A percentile compares a stretch with the other conserved stretches of the same genome.
These are phyloP conservation scores for Passer domesticus DNA, from an alignment of 2,113 vertebrate species.

Conservation along the genomic window DNA sequence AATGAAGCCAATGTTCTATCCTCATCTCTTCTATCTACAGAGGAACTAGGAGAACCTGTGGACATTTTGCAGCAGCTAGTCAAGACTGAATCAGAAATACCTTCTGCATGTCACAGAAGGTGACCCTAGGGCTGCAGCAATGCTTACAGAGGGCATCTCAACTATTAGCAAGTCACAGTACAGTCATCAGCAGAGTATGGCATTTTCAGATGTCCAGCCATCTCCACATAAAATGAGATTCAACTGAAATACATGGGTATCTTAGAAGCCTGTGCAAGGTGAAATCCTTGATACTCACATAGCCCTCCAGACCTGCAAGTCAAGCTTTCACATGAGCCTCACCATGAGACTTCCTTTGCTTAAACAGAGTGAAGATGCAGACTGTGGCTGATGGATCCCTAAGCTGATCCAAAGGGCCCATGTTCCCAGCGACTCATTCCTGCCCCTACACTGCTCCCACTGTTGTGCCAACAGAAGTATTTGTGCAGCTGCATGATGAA, in stretches of 20 bases:
- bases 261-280: not conserved
- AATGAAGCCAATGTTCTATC: not conserved
- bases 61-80: not conserved
- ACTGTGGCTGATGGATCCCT: not conserved
- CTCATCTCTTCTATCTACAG: not conserved
- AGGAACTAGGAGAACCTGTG: not conserved
- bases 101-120: not conserved
- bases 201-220: not conserved
- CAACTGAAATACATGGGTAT: not conserved
- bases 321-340: not conserved
- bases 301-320: not conserved
- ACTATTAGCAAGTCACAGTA: not conserved
- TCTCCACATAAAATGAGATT: not conserved
- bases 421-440: slow-evolving; percentile 12
- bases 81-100: not conserved
- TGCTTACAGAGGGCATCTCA: not conserved
- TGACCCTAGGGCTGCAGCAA: not conserved
- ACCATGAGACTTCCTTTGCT: not conserved
- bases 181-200: not conserved
- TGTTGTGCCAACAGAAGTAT: slow-evolving; percentile 32
- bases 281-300: not conserved
- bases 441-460: slow-evolving; percentile 8
- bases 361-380: not conserved
- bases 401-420: not conserved
- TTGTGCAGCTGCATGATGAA: slow-evolving; percentile 41